Evolutionary conservation across 2,113 vertebrate genomes (phyloP).

Genomic region (Megaceryle torquata): DNA sequence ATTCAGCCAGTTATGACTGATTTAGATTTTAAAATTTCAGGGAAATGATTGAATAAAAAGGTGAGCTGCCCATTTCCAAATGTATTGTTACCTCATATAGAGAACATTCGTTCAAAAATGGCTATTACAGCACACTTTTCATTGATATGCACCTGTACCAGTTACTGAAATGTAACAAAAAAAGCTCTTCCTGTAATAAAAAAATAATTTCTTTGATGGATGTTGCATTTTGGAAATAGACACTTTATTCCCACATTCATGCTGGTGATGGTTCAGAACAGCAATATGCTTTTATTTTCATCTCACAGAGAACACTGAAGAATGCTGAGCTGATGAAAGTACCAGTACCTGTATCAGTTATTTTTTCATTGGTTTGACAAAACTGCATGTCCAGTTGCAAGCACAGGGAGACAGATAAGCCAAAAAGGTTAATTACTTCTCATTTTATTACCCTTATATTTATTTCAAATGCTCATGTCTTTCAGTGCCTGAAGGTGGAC

Average conservation of each 20-base stretch:
- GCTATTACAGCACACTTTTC: background rate
- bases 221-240: conserved; percentile 8
- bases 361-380: conserved; percentile 21
- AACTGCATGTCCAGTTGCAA: background rate
- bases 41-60: background rate
- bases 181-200: background rate
- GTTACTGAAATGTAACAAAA: background rate
- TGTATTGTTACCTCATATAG: background rate
- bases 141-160: background rate
- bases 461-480: conserved; percentile 53
- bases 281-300: background rate
- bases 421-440: conserved; percentile 62
- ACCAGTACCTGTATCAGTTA: background rate
- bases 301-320: background rate
- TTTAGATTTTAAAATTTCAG: background rate
- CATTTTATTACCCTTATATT: conserved; percentile 56
- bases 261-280: background rate
- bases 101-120: background rate
- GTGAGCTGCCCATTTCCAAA: background rate
- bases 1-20: background rate
- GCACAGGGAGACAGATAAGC: background rate
- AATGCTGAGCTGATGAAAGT: background rate
- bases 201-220: background rate
- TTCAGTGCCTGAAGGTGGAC: conserved; percentile 29
- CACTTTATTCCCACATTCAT: background rate